These are phyloP conservation scores for Numenius arquata DNA, from an alignment of 2,113 vertebrate species.

Conservation along the genomic window DNA sequence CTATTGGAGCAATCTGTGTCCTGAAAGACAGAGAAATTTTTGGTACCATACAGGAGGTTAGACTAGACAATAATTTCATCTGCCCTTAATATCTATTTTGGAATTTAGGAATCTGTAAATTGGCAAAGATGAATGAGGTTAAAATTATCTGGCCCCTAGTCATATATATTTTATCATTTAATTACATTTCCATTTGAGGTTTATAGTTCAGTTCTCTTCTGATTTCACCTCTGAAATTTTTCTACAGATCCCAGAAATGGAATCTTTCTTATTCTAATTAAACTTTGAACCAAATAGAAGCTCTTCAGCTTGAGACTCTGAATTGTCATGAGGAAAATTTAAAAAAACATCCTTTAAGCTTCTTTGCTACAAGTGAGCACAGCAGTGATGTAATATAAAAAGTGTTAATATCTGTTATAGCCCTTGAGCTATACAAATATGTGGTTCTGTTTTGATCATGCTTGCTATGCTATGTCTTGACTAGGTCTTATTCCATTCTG, in stretches of 20 bases:
- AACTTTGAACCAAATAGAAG: not conserved
- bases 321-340: not conserved
- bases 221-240: not conserved
- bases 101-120: not conserved
- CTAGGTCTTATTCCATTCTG: conserved; percentile 33
- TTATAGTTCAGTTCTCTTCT: not conserved
- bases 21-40: not conserved
- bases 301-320: not conserved
- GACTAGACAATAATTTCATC: not conserved
- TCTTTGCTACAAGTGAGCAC: not conserved
- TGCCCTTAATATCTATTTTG: not conserved
- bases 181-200: not conserved
- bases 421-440: not conserved
- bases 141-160: not conserved
- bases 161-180: conserved; percentile 17
- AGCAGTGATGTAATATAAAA: not conserved
- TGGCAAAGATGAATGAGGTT: not conserved
- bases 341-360: not conserved
- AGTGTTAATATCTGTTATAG: not conserved
- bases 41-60: not conserved
- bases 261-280: not conserved
- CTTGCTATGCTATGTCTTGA: conserved; percentile 20
- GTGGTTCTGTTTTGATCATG: not conserved
- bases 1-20: not conserved
- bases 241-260: not conserved